Evolutionary conservation across 2,888 invertebrate species (phyloP), one percentile per base, ranked within the genome.

Genomic region (Pelosia muscerda): DNA sequence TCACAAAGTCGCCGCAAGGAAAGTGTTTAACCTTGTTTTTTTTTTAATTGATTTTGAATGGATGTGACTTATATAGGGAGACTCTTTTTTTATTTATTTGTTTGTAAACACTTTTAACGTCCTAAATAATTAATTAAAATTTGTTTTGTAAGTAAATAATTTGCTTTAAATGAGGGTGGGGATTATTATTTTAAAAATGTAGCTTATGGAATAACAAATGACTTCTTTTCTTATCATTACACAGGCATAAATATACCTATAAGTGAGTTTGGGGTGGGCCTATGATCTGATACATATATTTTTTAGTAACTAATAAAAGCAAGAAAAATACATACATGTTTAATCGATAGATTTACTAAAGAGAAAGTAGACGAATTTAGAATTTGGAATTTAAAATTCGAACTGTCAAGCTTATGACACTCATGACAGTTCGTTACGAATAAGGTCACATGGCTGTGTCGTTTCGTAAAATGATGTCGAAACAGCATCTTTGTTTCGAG

Each of bases 401-500:
- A 63, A 23, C 38, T 61, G 56, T 25, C 54, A 55, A 22, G 4
- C 6, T 55, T 13, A 42, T 56, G 25, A 38, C 28, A 23, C 56
- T 66, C 28, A 62, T 31, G 63, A 58, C 58, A 26, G 34, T 53
- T 77, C 68, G 67, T 71, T 63, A 68, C 31, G 42, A 0, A 58
- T 78, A 65, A 73, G 68, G 61, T 79, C 69, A 75, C 11, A 31
- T 38, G 67, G 69, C 63, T 61, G 65, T 75, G 80, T 78, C 78
- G 68, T 79, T 75, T 73, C 70, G 75, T 71, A 71, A 69, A 80
- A 76, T 74, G 49, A 81, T 86, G 79, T 86, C 77, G 84, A 80
- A 84, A 86, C 69, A 64, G 38, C 75, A 70, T 67, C 80, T 85
- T 85, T 85, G 85, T 86, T 85, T 82, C 82, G 79, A 84, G 80